phyloP scores from a whole-genome alignment of 1,140 invertebrate genomes.

The Drosophila oshimai region DNA sequence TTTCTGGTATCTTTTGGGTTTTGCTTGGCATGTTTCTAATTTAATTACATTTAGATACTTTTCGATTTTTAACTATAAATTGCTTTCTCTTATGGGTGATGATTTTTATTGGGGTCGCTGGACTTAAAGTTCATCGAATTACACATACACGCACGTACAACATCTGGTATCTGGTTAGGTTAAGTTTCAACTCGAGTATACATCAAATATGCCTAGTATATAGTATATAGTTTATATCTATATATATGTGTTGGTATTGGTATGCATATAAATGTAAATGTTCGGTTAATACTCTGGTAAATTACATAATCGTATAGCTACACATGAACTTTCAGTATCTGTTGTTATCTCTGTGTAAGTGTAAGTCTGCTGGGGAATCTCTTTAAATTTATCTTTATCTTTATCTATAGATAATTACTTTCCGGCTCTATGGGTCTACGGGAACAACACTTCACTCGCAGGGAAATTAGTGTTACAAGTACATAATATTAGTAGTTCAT shows the following conservation, averaged over 20 bases:
- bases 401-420: neutral
- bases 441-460: conserved; percentile 26
- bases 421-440: conserved; percentile 13
- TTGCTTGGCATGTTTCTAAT: conserved; percentile 24
- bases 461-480: conserved; percentile 42
- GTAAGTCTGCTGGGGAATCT: conserved; percentile 10
- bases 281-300: conserved; percentile 51
- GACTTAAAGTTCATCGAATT: conserved; percentile 29
- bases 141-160: conserved; percentile 38
- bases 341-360: conserved; percentile 1
- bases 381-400: neutral
- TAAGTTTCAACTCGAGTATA: conserved; percentile 41
- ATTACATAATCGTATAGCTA: conserved; percentile 33
- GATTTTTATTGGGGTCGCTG: neutral
- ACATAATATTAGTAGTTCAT: conserved; percentile 31
- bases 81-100: conserved; percentile 5
- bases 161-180: conserved; percentile 32
- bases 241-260: conserved; percentile 30
- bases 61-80: conserved; percentile 27
- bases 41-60: conserved; percentile 35
- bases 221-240: too few relatives aligned
- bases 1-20: conserved; percentile 6
- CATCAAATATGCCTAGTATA: conserved; percentile 41
- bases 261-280: conserved; percentile 36
- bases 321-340: conserved; percentile 32